phyloP scores from a whole-genome alignment of 2,797 vertebrate genomes.

The Gorsachius magnificus region DNA sequence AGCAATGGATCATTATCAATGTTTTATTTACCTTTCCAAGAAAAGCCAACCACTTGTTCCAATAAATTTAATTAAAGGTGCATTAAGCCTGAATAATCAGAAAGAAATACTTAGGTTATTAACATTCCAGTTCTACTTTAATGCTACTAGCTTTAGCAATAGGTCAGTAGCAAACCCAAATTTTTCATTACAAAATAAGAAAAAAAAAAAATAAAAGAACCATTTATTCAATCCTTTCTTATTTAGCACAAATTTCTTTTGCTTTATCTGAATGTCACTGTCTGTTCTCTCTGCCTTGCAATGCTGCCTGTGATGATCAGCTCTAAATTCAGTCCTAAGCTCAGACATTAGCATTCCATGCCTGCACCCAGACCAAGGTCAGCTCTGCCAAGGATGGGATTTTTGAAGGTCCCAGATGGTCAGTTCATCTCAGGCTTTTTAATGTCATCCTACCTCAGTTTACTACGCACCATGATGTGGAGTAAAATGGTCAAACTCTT shows the following conservation, averaged over 20 bases:
- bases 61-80: slow-evolving; percentile 54
- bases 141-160: not conserved
- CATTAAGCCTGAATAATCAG: not conserved
- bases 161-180: not conserved
- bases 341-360: not conserved
- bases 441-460: not conserved
- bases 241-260: not conserved
- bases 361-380: not conserved
- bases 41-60: not conserved
- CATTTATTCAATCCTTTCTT: not conserved
- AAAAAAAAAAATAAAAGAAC: not conserved
- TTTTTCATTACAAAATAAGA: not conserved
- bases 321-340: not conserved
- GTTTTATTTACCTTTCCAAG: slow-evolving; percentile 20
- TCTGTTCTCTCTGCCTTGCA: not conserved
- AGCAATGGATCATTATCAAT: slow-evolving; percentile 9
- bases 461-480: not conserved
- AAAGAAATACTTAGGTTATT: not conserved
- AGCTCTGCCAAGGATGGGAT: not conserved
- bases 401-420: not conserved
- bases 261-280: not conserved
- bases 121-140: slow-evolving; percentile 1
- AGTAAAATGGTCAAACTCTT: not conserved
- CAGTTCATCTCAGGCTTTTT: not conserved
- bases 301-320: not conserved